Conservation (phyloP, 1,140 invertebrate species). For the Drosophila bifasciata region DNA sequence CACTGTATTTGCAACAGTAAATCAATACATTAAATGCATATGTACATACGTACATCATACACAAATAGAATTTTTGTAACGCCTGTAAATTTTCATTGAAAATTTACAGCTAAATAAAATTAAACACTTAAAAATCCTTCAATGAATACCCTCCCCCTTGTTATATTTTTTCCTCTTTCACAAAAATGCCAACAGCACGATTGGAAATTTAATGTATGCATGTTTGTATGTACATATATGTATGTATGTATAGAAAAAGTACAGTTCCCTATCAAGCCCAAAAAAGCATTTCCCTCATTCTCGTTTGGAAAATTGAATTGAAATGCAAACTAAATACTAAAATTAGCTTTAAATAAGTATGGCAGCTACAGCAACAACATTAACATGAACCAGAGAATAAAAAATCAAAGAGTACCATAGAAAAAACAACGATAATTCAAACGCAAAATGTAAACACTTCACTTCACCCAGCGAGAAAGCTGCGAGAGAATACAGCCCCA, state of each 20-base stretch:
- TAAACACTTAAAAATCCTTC: too few relatives aligned
- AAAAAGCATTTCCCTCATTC: slow-evolving; percentile 18
- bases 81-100: too few relatives aligned
- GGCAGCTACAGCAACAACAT: slow-evolving; percentile 40
- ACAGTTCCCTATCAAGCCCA: slow-evolving; percentile 42
- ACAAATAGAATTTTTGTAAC: too few relatives aligned
- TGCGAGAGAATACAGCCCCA: slow-evolving; percentile 40
- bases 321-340: slow-evolving; percentile 79
- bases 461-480: slow-evolving; percentile 44
- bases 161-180: too few relatives aligned
- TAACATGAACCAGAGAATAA: slow-evolving; percentile 41
- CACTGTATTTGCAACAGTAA: too few relatives aligned
- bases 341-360: slow-evolving; percentile 78
- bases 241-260: slow-evolving; percentile 1
- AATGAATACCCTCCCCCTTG: too few relatives aligned
- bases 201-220: not conserved
- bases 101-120: too few relatives aligned
- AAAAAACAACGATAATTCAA: slow-evolving; percentile 74
- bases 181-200: too few relatives aligned
- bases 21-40: too few relatives aligned
- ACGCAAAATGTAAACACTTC: slow-evolving; percentile 80
- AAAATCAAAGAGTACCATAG: slow-evolving; percentile 67
- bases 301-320: slow-evolving; percentile 64
- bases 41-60: too few relatives aligned
- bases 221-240: not conserved